A percentile compares a stretch with the other conserved stretches of the same genome.
phyloP scores from a whole-genome alignment of 2,113 vertebrate genomes.

The Rhinolophus ferrumequinum region DNA sequence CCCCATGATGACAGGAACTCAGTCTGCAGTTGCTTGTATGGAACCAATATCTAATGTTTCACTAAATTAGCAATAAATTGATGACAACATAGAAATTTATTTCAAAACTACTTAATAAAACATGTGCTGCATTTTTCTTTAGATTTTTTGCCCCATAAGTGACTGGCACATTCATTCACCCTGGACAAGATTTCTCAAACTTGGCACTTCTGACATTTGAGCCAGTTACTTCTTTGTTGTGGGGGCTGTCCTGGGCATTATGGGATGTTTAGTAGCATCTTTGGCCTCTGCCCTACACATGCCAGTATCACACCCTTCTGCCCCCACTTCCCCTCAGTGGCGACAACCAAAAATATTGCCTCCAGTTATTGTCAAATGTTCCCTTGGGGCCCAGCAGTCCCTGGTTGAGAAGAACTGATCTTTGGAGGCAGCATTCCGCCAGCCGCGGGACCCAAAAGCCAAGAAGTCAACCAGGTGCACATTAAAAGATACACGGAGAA shows the following conservation, averaged over 20 bases:
- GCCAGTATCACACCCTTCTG: background rate
- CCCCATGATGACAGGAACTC: background rate
- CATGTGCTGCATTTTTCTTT: background rate
- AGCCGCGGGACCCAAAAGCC: background rate
- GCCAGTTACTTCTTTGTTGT: background rate
- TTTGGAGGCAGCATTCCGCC: background rate
- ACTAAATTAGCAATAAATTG: background rate
- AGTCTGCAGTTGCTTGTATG: background rate
- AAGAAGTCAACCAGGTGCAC: background rate
- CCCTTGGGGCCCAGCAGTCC: background rate
- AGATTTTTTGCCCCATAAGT: background rate
- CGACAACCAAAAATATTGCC: background rate
- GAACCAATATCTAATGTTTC: background rate
- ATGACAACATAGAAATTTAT: background rate
- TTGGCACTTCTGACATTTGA: background rate
- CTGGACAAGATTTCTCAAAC: background rate
- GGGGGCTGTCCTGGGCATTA: background rate
- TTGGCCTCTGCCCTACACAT: background rate
- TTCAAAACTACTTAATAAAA: conserved; percentile 30
- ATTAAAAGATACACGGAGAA: background rate
- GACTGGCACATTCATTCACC: background rate
- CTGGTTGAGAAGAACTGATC: background rate
- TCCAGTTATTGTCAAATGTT: background rate
- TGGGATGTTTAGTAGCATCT: background rate
- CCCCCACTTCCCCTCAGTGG: background rate